Evolutionary conservation across 2,888 invertebrate genomes (phyloP).

Genomic region (Limnephilus rhombicus): DNA sequence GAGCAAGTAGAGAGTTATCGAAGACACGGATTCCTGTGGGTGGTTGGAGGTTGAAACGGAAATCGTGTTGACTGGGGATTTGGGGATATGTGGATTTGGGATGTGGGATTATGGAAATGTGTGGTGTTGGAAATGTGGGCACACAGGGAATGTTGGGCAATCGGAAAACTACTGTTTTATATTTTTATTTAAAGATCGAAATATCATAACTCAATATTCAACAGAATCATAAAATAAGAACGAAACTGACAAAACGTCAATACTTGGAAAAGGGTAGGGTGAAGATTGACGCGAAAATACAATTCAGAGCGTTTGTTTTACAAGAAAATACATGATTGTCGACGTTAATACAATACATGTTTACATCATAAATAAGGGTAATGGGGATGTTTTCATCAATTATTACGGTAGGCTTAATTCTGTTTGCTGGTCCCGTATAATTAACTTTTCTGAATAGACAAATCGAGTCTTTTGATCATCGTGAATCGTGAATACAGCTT

Average conservation of each 20-base stretch:
- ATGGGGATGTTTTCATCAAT: background rate
- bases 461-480: background rate
- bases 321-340: background rate
- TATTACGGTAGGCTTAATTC: constrained; percentile 4
- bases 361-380: background rate
- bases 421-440: background rate
- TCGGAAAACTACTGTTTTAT: background rate
- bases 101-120: background rate
- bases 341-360: background rate
- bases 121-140: background rate
- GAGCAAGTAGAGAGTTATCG: constrained; percentile 39
- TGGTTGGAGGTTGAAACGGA: constrained; percentile 16
- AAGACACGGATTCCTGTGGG: constrained; percentile 16
- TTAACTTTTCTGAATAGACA: background rate
- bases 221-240: constrained; percentile 5
- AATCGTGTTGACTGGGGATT: constrained; percentile 1
- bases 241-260: too few species aligned
- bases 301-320: background rate
- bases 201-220: constrained; percentile 21
- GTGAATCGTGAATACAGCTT: background rate
- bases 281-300: background rate
- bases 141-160: background rate
- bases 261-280: background rate
- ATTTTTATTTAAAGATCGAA: background rate
- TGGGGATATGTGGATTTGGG: background rate